Percentiles rank a stretch among this genome's conserved stretches.
Conservation (phyloP, 1,140 invertebrate species). For the Pogonomyrmex californicus region DNA sequence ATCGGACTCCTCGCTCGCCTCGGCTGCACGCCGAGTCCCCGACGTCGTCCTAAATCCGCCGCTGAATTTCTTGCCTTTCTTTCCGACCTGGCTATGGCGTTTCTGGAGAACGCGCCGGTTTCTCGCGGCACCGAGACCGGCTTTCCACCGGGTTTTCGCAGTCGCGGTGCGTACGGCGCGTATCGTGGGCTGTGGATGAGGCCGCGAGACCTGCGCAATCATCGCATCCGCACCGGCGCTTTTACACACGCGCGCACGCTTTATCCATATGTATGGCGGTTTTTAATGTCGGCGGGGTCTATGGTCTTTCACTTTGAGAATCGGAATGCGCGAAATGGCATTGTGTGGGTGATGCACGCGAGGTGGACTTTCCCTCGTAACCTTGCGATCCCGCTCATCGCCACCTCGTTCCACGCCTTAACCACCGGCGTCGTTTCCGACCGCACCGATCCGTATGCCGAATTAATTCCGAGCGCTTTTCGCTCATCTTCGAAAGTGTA, state of each 20-base stretch:
- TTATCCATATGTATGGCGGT: conserved; percentile 58
- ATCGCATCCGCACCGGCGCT: conserved; percentile 12
- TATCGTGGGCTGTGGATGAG: conserved; percentile 24
- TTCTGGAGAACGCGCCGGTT: conserved; percentile 28
- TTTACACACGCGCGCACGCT: conserved; percentile 27
- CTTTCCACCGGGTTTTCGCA: conserved; percentile 56
- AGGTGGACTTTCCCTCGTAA: conserved; percentile 76
- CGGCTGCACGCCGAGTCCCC: neutral
- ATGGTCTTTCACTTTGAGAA: conserved; percentile 79
- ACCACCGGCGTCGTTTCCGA: conserved; percentile 24
- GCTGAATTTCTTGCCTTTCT: conserved; percentile 36
- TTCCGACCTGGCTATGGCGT: conserved; percentile 13
- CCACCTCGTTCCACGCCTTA: conserved; percentile 2
- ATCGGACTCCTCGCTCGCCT: neutral
- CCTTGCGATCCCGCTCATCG: conserved; percentile 69
- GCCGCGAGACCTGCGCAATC: conserved; percentile 20
- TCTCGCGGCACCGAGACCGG: conserved; percentile 44
- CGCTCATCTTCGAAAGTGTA: neutral
- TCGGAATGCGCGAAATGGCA: conserved; percentile 77
- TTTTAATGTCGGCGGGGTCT: conserved; percentile 59
- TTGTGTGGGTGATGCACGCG: conserved; percentile 73
- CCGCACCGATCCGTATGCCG: neutral
- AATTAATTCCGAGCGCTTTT: conserved; percentile 17
- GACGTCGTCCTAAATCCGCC: neutral
- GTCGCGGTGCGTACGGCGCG: neutral